Conservation (phyloP, 2,113 vertebrate genomes). For the Saguinus imperator region DNA sequence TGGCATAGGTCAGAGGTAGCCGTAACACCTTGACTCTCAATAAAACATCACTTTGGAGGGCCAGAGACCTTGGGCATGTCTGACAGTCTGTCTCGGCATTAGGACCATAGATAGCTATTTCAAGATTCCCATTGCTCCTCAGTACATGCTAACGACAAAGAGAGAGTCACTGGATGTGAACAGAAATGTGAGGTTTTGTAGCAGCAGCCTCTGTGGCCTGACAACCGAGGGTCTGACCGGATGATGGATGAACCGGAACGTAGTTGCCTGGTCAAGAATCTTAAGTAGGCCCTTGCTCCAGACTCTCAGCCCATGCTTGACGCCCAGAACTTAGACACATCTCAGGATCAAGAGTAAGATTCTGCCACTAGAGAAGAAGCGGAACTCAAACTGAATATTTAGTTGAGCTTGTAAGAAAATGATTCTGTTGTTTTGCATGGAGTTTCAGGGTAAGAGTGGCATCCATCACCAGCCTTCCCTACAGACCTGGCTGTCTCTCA, state of each 20-base stretch:
- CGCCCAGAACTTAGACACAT: not conserved
- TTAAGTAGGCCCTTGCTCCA: not conserved
- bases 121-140: accelerated
- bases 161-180: accelerated
- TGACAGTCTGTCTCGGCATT: no score
- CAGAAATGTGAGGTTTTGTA: accelerated
- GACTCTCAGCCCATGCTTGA: not conserved
- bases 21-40: not conserved
- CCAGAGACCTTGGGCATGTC: not conserved
- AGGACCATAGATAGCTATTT: no score
- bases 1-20: no score
- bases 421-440: not conserved
- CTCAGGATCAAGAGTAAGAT: not conserved
- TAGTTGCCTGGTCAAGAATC: not conserved
- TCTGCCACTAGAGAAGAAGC: not conserved
- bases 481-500: accelerated
- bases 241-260: not conserved
- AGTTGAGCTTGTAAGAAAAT: not conserved
- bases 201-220: not conserved
- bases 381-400: not conserved
- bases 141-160: not conserved
- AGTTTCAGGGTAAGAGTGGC: not conserved
- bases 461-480: not conserved
- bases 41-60: accelerated
- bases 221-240: accelerated